Conservation (phyloP, 2,888 invertebrate genomes). For the Acrobasis consociella region DNA sequence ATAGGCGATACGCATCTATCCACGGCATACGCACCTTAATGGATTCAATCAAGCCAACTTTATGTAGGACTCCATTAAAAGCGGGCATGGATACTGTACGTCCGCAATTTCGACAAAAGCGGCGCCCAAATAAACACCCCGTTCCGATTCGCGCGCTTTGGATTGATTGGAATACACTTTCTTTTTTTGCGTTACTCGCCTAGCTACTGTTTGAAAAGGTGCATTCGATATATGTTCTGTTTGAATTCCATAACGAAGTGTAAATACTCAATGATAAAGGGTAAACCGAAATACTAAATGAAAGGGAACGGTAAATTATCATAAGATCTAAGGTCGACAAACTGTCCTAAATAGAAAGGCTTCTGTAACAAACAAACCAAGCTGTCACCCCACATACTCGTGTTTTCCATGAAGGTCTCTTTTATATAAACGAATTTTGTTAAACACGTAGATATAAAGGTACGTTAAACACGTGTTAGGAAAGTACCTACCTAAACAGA, state of each 20-base stretch:
- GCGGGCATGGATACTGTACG: slow-evolving; percentile 31
- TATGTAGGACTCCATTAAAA: slow-evolving; percentile 54
- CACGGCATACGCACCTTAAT: slow-evolving; percentile 62
- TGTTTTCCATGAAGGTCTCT: not conserved
- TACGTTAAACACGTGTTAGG: slow-evolving; percentile 1
- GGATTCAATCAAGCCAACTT: slow-evolving; percentile 64
- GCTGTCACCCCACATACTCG: slow-evolving; percentile 1
- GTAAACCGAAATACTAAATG: not conserved
- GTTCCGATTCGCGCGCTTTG: slow-evolving; percentile 29
- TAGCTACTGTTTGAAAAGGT: too few species aligned
- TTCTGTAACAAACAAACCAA: slow-evolving; percentile 1
- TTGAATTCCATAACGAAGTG: not conserved
- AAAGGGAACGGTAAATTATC: not conserved
- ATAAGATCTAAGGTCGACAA: slow-evolving; percentile 2
- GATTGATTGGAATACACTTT: slow-evolving; percentile 19
- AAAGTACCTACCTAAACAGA: slow-evolving; percentile 26
- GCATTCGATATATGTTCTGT: too few species aligned
- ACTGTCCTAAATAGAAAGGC: not conserved
- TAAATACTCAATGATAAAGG: not conserved
- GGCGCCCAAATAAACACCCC: slow-evolving; percentile 7
- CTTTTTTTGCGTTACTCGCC: not conserved
- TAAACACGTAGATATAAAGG: not conserved
- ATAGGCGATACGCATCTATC: slow-evolving; percentile 50
- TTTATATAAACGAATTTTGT: not conserved
- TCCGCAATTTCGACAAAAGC: slow-evolving; percentile 27